Evolutionary conservation across 64 coral and sea anemone genomes (phyloP).

Genomic region (Dendrophyllia cribrosa): DNA sequence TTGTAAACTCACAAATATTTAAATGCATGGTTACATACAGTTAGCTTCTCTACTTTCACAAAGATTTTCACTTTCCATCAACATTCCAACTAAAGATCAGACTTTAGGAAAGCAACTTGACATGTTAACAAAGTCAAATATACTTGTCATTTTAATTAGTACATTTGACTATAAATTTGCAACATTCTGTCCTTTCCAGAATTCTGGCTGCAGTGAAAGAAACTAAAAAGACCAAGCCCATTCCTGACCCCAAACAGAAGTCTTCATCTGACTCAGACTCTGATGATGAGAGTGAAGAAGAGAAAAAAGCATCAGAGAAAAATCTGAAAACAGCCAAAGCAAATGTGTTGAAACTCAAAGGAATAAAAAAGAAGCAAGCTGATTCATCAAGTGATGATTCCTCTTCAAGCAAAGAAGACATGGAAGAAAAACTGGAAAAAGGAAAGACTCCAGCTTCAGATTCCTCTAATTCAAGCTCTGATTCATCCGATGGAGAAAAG

Average conservation of each 20-base stretch:
- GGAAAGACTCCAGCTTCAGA: neutral
- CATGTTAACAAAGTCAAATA: too few species aligned
- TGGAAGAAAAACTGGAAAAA: neutral
- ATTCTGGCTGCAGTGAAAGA: neutral
- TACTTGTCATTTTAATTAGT: too few species aligned
- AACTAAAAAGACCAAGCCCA: neutral
- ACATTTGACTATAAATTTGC: too few species aligned
- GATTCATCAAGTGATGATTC: slow-evolving; percentile 44
- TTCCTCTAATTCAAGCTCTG: neutral
- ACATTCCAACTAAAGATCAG: too few species aligned
- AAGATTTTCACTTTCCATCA: too few species aligned
- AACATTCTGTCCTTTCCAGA: neutral
- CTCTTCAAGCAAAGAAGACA: slow-evolving; percentile 54
- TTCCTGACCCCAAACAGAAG: neutral
- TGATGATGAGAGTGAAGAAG: slow-evolving; percentile 19
- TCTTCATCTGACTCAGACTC: slow-evolving; percentile 18
- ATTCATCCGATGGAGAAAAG: slow-evolving; percentile 27
- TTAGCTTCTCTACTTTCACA: too few species aligned
- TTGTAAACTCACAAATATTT: too few species aligned
- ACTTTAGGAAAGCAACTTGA: too few species aligned
- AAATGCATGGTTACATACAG: too few species aligned
- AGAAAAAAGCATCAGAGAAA: neutral
- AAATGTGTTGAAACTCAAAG: slow-evolving; percentile 39
- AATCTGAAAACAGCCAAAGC: slow-evolving; percentile 2
- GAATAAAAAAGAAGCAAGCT: slow-evolving; percentile 35